Evolutionary conservation across 2,888 invertebrate species (phyloP), one percentile per base, ranked within the genome.

Genomic region (Noctua pronuba): DNA sequence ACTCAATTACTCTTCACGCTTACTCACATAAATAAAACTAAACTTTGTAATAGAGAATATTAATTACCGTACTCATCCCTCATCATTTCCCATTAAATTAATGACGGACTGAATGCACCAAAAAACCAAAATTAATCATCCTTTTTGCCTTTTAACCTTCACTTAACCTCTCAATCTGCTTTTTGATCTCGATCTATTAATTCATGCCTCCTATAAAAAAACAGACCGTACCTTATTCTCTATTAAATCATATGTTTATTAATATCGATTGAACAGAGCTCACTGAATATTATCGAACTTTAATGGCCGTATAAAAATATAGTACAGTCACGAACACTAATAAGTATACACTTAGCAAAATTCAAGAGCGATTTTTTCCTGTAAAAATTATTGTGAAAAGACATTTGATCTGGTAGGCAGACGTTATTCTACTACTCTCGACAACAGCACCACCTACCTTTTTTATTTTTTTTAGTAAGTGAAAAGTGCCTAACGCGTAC

Each of bases 281-380:
- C 65, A 78, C 77, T 86, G 83, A 88, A 84, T 77, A 74, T 89
- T 89, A 90, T 91, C 89, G 67, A 70, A 73, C 62, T 73, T 82
- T 85, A 86, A 87, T 75, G 62, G 66, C 58, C 49, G 79, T 87
- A 87, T 87, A 86, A 87, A 87, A 87, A 86, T 84, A 87, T 71
- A 78, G 79, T 82, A 65, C 65, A 65, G 65, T 65, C 65, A 65
- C 0, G 8, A 10, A 1, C 65, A 65, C 8, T 6, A 13, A 64
- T 18, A 41, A 21, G 8, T 31, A n/a, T 35, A 31, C 35, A 64
- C 38, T 64, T 31, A 31, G n/a, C 38, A 11, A 24, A 0, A 24
- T 35, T 11, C 1, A n/a, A n/a, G 16, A 41, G 3, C 2, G 3
- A 41, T 41, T 64, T 41, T 11, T 24, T 64, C 4, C 2, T 10